Percentiles rank a stretch among this genome's conserved stretches.
phyloP scores from a whole-genome alignment of 2,113 vertebrate genomes.

The Silurus meridionalis region DNA sequence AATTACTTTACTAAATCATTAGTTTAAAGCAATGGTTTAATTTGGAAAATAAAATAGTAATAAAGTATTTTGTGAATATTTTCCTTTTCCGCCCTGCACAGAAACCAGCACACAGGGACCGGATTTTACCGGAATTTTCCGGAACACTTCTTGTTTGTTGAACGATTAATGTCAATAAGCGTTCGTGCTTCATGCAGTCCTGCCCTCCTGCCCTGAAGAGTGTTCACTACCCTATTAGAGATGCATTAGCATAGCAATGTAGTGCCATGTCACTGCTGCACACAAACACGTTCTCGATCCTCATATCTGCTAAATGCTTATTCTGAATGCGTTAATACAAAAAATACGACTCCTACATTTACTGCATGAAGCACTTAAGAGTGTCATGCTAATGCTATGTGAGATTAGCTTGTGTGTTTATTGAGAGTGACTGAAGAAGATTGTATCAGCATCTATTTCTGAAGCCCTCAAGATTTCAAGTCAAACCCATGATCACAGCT shows the following conservation, averaged over 20 bases:
- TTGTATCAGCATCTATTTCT: not conserved
- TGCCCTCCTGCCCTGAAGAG: constrained; percentile 24
- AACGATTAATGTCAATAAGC: not conserved
- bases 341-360: not conserved
- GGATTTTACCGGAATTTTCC: not conserved
- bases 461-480: not conserved
- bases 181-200: constrained; percentile 10
- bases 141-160: not conserved
- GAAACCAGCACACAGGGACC: not conserved
- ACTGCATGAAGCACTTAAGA: not conserved
- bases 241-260: constrained; percentile 36
- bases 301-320: not conserved
- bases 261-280: constrained; percentile 13
- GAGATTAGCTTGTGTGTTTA: not conserved
- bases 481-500: too few species aligned
- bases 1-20: not conserved
- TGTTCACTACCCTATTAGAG: constrained; percentile 33
- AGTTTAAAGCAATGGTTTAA: not conserved
- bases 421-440: not conserved
- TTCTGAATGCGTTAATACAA: not conserved
- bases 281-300: not conserved
- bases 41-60: not conserved
- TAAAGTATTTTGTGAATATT: not conserved
- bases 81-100: not conserved
- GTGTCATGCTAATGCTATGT: not conserved